A percentile compares a stretch with the other conserved stretches of the same genome.
Conservation (phyloP, 1,140 invertebrate genomes). For the Nasonia giraulti region DNA sequence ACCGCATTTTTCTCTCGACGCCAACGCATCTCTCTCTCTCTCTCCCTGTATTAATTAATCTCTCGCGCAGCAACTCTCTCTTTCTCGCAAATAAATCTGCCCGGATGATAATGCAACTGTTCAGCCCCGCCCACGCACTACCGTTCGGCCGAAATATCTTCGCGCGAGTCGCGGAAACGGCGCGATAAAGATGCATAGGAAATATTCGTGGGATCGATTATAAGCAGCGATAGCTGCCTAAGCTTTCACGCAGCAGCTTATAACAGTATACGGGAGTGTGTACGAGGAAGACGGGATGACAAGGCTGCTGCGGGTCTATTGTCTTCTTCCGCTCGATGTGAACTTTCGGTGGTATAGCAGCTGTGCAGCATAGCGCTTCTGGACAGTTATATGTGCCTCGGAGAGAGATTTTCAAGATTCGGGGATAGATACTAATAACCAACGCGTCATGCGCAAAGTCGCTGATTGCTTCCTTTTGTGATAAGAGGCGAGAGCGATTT, state of each 20-base stretch:
- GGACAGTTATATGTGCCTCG: constrained; percentile 9
- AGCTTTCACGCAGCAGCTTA: constrained; percentile 24
- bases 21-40: no score
- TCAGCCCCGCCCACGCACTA: neutral
- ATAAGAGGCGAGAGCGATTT: neutral
- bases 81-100: no score
- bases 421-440: neutral
- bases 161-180: neutral
- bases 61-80: neutral
- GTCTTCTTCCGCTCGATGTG: constrained; percentile 48
- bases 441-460: neutral
- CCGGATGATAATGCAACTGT: neutral
- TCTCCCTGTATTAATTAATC: neutral
- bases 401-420: constrained; percentile 6
- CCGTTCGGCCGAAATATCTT: neutral
- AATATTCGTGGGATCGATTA: constrained; percentile 59
- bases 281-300: neutral
- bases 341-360: constrained; percentile 14
- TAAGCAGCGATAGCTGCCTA: constrained; percentile 55
- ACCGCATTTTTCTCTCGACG: neutral
- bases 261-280: constrained; percentile 9
- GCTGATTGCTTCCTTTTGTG: neutral
- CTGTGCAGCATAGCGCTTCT: constrained; percentile 27
- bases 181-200: constrained; percentile 42
- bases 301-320: constrained; percentile 35